Base-by-base conservation (phyloP, 2,797 vertebrate species). In the Chelidonichthys spinosus region DNA sequence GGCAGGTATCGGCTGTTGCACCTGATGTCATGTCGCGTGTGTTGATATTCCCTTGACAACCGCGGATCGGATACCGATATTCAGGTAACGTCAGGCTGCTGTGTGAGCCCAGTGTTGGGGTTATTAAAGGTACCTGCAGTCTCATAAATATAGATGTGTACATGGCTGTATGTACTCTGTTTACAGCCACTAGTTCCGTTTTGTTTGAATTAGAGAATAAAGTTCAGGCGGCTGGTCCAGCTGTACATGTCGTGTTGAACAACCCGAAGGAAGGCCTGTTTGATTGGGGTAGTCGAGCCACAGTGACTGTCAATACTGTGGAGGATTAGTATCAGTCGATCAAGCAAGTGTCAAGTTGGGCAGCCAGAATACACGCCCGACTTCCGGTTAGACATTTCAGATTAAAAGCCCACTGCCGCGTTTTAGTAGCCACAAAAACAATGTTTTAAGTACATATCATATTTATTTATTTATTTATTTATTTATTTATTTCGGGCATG, bases 11-110 rank as follows among this genome's bases (percentile, higher is more conserved):
- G 55, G 67, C 84, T 78, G 81, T 37, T 78, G 82, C 84, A 81
- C 87, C 79, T 90, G 90, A 90, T 89, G 85, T 73, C 90, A 85
- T 86, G 87, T 82, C 80, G 67, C 85, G 83, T 78, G 73, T 81
- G 74, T 63, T 78, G 82, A 80, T 78, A 81, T 79, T 87, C 73
- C 87, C 85, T 79, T 94, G 89, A 92, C 89, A 80, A 89, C 90
- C 79, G 82, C 78, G 79, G 74, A 89, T 89, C 85, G 62, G 90
- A 89, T 81, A 84, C 61, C 89, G 49, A 49, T 54, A 77, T 50
- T 46, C 90, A 92, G 91, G 92, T 94, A 37, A 64, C n/a, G 13
- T 36, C 3, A 78, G 43, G 64, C 53, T 65, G 54, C 64, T 52
- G 14, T 10, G 18, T n/a, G 42, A 6, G 60, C 11, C 42, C 42